Conservation (phyloP, 1,140 invertebrate genomes). For the Portunus trituberculatus region DNA sequence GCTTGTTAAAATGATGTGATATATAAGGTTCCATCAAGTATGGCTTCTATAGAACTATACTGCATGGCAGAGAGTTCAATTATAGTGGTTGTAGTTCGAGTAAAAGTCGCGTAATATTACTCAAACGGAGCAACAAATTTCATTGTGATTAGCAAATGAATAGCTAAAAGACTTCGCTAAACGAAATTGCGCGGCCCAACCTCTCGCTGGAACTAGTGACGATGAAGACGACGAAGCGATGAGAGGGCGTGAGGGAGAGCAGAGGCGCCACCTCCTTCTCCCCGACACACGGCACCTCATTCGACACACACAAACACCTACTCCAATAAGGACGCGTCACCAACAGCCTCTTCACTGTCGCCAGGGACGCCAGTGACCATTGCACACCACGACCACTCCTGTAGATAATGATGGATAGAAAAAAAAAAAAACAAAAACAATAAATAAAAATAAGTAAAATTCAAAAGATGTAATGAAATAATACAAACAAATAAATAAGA, state of each 20-base stretch:
- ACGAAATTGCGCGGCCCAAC: neutral
- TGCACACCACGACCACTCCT: conserved; percentile 34
- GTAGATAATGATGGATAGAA: neutral
- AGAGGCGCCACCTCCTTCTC: conserved; percentile 59
- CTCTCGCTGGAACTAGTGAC: conserved; percentile 64
- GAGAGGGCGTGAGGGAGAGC: conserved; percentile 59
- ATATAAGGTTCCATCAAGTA: too few species aligned
- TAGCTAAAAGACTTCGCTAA: too few species aligned
- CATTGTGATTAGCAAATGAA: too few species aligned
- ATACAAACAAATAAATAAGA: neutral
- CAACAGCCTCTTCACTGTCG: conserved; percentile 15
- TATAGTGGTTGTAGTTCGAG: too few species aligned
- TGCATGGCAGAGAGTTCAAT: too few species aligned
- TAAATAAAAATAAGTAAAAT: neutral
- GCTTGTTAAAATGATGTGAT: too few species aligned
- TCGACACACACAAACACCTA: conserved; percentile 56
- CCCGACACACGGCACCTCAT: conserved; percentile 33
- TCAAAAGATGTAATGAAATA: neutral
- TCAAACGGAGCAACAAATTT: too few species aligned
- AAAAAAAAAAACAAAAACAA: neutral
- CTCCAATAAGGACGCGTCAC: conserved; percentile 54
- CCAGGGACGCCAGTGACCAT: neutral
- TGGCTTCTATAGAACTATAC: too few species aligned
- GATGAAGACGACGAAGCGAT: conserved; percentile 64
- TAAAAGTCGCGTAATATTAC: too few species aligned